phyloP scores from a whole-genome alignment of 2,113 vertebrate species.

The Caranx melampygus region DNA sequence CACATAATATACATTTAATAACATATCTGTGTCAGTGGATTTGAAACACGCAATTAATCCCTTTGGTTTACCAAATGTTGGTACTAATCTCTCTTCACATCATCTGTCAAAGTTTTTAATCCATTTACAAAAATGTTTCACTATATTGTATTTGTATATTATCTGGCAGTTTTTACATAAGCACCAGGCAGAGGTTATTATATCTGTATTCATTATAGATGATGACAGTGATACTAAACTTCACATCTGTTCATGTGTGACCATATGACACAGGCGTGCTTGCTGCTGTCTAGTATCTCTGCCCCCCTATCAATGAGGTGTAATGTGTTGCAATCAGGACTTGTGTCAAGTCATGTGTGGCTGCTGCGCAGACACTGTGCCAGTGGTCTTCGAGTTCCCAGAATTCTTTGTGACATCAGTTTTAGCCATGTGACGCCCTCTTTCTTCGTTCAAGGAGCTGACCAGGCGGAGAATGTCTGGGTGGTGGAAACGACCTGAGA shows the following conservation, averaged over 20 bases:
- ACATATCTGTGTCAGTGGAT: not conserved
- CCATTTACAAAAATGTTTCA: not conserved
- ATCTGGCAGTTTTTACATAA: not conserved
- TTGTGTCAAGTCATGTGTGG: conserved; percentile 4
- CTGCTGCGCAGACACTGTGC: not conserved
- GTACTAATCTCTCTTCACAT: not conserved
- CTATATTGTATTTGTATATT: not conserved
- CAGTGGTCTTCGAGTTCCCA: not conserved
- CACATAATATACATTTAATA: not conserved
- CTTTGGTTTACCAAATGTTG: not conserved
- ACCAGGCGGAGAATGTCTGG: conserved; percentile 92
- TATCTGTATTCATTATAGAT: not conserved
- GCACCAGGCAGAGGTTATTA: not conserved
- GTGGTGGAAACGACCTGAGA: conserved; percentile 91
- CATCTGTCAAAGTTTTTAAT: not conserved
- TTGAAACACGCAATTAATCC: not conserved
- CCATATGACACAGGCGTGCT: not conserved
- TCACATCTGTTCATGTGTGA: not conserved
- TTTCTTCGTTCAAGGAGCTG: conserved; percentile 87
- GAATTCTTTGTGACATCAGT: conserved; percentile 6
- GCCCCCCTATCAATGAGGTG: not conserved
- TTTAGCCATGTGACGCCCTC: conserved; percentile 78
- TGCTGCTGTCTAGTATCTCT: not conserved
- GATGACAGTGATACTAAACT: not conserved
- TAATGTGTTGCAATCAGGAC: conserved; percentile 39